Evolutionary conservation across 1,140 invertebrate genomes (phyloP), one percentile per base, ranked within the genome.

Genomic region (Drepana arcuata): DNA sequence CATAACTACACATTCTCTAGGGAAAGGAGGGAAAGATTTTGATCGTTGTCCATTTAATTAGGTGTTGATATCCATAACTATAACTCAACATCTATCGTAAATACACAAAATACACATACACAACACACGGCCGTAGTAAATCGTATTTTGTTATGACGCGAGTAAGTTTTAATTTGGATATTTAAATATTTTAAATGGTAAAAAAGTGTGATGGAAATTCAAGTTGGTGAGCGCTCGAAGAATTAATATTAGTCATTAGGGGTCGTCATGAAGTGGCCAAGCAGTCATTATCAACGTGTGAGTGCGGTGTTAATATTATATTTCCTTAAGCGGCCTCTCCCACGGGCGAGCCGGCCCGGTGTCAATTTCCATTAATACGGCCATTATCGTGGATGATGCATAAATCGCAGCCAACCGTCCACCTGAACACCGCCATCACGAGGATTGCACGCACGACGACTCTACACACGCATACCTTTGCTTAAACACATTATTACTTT

Each of bases 291-390:
- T 67, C 49, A 53, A 47, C 50, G 56, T 61, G 54, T 66, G 53
- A 57, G 52, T 59, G 64, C 46, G 46, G 40, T 34, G 56, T 62
- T 66, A 62, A 73, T 69, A 73, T 73, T 73, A 73, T 71, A 64
- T 71, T 73, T 73, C 68, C 48, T 64, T 55, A 62, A 57, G 52
- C 40, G 58, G 51, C 41, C 33, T 60, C 47, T 64, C 58, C 46
- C 55, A 58, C 58, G 55, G 43, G 54, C 37, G 41, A 39, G 39
- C 36, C 46, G 48, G 49, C 30, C 45, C 50, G 57, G 65, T 73
- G 72, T 73, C 60, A 65, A 64, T 65, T 73, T 69, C 64, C 67
- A 67, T 67, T 71, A 67, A 71, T 66, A 59, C 36, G 61, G 41
- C 59, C 51, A 75, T 75, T 66, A 72, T 60, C 50, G 52, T 59